Evolutionary conservation across 1,140 invertebrate genomes (phyloP).

Genomic region (Bombus cullumanus): DNA sequence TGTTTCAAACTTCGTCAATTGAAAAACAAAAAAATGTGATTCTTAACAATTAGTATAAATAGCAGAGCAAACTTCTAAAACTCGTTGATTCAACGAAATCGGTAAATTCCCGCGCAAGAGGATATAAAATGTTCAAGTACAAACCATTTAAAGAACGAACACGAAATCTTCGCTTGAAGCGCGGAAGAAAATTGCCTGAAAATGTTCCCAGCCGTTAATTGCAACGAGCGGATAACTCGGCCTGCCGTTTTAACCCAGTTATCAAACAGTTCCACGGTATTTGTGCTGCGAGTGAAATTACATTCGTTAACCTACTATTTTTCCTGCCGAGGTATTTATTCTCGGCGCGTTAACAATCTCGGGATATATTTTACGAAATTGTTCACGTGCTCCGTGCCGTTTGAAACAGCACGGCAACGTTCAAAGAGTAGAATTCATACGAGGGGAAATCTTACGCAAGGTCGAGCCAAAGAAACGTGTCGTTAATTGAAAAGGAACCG

Average conservation of each 20-base stretch:
- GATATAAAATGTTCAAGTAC: background rate
- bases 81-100: no score
- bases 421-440: background rate
- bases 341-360: background rate
- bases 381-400: no score
- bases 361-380: background rate
- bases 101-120: background rate
- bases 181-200: background rate
- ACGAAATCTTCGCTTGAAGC: background rate
- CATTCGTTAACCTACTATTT: background rate
- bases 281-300: background rate
- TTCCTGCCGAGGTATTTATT: background rate
- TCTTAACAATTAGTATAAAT: no score
- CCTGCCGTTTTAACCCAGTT: background rate
- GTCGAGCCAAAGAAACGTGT: background rate
- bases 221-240: background rate
- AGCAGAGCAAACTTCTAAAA: background rate
- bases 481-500: constrained; percentile 17
- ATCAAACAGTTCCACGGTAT: background rate
- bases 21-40: background rate
- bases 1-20: background rate
- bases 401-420: background rate
- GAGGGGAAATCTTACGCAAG: background rate
- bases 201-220: background rate
- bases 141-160: background rate